Evolutionary conservation across 1,140 invertebrate species (phyloP), one percentile per base, ranked within the genome.

Genomic region (Atopsyche davidsoni): DNA sequence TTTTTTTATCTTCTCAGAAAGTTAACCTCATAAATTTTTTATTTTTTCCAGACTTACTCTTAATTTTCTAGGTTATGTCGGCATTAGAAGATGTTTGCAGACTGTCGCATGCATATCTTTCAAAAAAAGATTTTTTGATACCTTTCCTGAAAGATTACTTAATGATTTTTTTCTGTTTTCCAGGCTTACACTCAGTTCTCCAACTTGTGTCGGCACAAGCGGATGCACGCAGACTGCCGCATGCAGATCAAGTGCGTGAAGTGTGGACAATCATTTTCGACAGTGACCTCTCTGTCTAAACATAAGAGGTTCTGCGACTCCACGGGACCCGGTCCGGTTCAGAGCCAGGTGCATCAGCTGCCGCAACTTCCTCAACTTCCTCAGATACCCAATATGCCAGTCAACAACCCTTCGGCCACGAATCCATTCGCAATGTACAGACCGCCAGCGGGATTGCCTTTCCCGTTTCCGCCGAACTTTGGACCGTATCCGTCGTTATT

Each of bases 101-200:
- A n/a, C n/a, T n/a, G n/a, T n/a, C n/a, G n/a, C n/a, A n/a, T n/a
- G n/a, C n/a, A n/a, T n/a, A n/a, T n/a, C n/a, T n/a, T n/a, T n/a
- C n/a, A n/a, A n/a, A n/a, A n/a, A n/a, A n/a, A n/a, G n/a, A n/a
- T n/a, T n/a, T n/a, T n/a, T n/a, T n/a, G n/a, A n/a, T n/a, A n/a
- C n/a, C n/a, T n/a, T n/a, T 7, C 16, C 13, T 38, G 7, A 7
- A 7, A 11, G 10, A 22, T 22, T 48, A 41, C 68, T 28, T 42
- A 21, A 32, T 42, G 19, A 53, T 56, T 38, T 43, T 52, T 55
- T 57, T 36, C 4, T 62, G 52, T 76, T 67, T 82, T 85, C 49
- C 87, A 92, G 80, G 84, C 94, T 1, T 99, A 99, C 75, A 99
- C 97, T 0, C 97, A 99, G 74, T 99, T 99, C 69, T 98, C 96